Evolutionary conservation across 2,113 vertebrate species (phyloP).

Genomic region (Anthoscopus minutus): DNA sequence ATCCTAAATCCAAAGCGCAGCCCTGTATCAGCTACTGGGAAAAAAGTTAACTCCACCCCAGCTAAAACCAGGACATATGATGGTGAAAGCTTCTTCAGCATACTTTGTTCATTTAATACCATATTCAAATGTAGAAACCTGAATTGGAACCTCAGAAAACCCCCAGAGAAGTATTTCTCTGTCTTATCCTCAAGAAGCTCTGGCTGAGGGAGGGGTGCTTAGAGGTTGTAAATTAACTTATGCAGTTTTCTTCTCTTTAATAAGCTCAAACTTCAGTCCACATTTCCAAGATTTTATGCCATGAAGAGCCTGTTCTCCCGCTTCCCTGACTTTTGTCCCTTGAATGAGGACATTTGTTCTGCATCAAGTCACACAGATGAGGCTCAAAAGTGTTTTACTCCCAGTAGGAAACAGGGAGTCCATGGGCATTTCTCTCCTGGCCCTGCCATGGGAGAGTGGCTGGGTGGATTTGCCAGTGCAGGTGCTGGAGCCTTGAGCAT

Average conservation of each 20-base stretch:
- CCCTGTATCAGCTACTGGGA: background rate
- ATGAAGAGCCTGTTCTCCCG: background rate
- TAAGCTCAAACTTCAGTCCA: background rate
- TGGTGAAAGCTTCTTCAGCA: background rate
- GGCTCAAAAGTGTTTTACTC: background rate
- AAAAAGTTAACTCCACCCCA: background rate
- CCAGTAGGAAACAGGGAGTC: background rate
- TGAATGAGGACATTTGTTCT: background rate
- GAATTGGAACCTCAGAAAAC: background rate
- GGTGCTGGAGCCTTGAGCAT: background rate
- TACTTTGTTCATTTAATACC: background rate
- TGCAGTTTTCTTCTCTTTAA: background rate
- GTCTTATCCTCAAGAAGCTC: background rate
- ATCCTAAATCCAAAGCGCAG: background rate
- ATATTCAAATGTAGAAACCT: background rate
- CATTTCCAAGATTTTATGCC: background rate
- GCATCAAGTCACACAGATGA: background rate
- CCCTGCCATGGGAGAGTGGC: background rate
- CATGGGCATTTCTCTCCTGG: background rate
- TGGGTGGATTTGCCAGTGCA: background rate
- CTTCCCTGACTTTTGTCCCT: background rate
- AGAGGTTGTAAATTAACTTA: background rate
- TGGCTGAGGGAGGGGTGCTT: background rate
- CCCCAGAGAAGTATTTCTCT: background rate
- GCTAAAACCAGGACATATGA: background rate